These are phyloP conservation scores for Rhopalosiphum nymphaeae DNA, from an alignment of 2,888 invertebrate genomes.

Conservation along the genomic window DNA sequence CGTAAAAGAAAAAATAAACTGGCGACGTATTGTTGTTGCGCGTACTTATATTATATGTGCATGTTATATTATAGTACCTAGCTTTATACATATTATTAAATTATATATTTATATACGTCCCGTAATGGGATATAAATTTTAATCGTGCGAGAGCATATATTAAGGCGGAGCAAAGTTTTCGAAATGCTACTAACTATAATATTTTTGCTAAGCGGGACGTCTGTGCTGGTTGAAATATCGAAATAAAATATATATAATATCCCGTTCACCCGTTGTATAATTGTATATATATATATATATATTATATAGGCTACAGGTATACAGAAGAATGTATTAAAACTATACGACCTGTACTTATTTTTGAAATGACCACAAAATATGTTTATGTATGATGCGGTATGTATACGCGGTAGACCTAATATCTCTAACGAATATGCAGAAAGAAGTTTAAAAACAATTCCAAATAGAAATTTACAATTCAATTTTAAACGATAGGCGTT, in stretches of 20 bases:
- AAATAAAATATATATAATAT: background rate
- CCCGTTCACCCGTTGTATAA: background rate
- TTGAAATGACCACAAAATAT: constrained; percentile 11
- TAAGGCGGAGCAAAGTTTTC: background rate
- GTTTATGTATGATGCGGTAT: background rate
- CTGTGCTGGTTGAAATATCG: background rate
- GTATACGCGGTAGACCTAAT: background rate
- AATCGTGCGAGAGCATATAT: constrained; percentile 29
- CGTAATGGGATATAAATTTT: constrained; percentile 27
- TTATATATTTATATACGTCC: background rate
- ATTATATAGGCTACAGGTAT: background rate
- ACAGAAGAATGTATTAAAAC: background rate
- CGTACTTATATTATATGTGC: background rate
- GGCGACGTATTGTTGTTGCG: background rate
- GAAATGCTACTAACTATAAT: background rate
- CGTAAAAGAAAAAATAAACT: constrained; percentile 1
- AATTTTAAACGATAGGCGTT: background rate
- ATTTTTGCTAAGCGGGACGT: background rate
- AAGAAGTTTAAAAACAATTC: background rate
- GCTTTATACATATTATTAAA: background rate
- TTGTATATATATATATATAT: background rate
- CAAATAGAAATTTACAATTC: no score
- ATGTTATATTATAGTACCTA: background rate
- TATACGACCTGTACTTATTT: background rate
- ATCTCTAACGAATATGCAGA: background rate